Evolutionary conservation across 2,797 vertebrate species (phyloP).

Genomic region (Petrocephalus sullivani): DNA sequence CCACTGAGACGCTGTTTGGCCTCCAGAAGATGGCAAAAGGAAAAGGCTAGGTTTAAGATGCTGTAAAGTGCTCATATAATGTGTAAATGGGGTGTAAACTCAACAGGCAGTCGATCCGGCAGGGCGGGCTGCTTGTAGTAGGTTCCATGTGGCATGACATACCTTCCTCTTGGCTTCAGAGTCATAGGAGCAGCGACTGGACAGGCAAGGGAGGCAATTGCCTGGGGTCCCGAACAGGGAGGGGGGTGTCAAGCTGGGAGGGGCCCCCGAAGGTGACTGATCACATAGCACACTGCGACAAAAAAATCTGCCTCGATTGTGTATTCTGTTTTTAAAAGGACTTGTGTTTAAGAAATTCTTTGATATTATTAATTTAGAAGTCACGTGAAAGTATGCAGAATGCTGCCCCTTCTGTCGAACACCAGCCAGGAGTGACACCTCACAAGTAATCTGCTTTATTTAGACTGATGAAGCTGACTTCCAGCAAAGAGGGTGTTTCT

Average conservation of each 20-base stretch:
- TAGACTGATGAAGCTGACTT: not conserved
- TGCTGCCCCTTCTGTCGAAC: not conserved
- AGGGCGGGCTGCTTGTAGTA: not conserved
- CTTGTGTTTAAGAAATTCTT: not conserved
- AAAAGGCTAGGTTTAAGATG: not conserved
- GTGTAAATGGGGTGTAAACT: constrained; percentile 1
- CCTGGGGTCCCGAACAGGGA: not conserved
- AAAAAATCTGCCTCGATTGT: not conserved
- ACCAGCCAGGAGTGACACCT: not conserved
- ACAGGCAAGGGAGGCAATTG: not conserved
- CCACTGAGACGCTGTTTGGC: not conserved
- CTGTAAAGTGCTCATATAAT: not conserved
- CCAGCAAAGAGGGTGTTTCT: not conserved
- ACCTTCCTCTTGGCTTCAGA: not conserved
- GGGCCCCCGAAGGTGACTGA: not conserved
- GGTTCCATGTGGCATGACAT: not conserved
- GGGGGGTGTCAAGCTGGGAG: not conserved
- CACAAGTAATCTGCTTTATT: not conserved
- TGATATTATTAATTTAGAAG: not conserved
- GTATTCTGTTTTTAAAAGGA: not conserved
- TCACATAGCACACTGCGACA: not conserved
- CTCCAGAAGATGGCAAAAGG: not conserved
- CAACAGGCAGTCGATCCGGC: not conserved
- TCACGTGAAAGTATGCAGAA: not conserved
- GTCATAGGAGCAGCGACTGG: not conserved